These are phyloP conservation scores for Agapetus fuscipes DNA, from an alignment of 2,888 invertebrate species.

Conservation along the genomic window DNA sequence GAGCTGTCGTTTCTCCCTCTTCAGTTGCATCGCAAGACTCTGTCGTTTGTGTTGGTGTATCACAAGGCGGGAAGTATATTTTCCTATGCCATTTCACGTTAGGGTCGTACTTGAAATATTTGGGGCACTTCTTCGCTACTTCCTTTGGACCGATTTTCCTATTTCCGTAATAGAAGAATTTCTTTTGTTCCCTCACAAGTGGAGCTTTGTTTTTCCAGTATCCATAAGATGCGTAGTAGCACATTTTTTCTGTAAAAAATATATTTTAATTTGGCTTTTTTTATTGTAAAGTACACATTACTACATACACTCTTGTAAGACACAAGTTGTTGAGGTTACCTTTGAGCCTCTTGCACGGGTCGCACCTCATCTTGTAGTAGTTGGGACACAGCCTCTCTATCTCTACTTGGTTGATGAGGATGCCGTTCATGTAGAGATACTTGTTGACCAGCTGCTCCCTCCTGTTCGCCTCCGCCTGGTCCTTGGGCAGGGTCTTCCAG, in stretches of 20 bases:
- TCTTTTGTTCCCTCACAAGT: not conserved
- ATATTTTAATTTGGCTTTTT: not conserved
- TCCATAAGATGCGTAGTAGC: constrained; percentile 7
- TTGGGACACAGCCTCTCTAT: constrained; percentile 7
- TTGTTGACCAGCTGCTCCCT: constrained; percentile 2
- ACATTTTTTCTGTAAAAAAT: constrained; percentile 6
- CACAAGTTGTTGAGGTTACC: not conserved
- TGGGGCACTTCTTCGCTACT: constrained; percentile 7
- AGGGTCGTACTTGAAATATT: constrained; percentile 4
- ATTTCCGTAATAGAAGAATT: constrained; percentile 8
- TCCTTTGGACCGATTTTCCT: constrained; percentile 5
- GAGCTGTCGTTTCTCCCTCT: too few relatives aligned
- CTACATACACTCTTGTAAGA: not conserved
- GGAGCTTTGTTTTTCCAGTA: constrained; percentile 2
- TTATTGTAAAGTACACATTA: not conserved
- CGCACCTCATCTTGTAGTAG: constrained; percentile 6
- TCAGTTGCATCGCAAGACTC: not conserved
- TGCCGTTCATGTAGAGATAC: constrained; percentile 3
- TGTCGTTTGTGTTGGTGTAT: not conserved
- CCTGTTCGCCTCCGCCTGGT: constrained; percentile 2
- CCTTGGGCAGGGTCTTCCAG: constrained; percentile 6
- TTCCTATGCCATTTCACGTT: not conserved
- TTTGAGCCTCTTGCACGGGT: not conserved
- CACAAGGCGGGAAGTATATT: not conserved
- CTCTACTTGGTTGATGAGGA: constrained; percentile 3